A percentile compares a stretch with the other conserved stretches of the same genome.
Evolutionary conservation across 1,140 invertebrate species (phyloP).

Genomic region (Anadara kagoshimensis): DNA sequence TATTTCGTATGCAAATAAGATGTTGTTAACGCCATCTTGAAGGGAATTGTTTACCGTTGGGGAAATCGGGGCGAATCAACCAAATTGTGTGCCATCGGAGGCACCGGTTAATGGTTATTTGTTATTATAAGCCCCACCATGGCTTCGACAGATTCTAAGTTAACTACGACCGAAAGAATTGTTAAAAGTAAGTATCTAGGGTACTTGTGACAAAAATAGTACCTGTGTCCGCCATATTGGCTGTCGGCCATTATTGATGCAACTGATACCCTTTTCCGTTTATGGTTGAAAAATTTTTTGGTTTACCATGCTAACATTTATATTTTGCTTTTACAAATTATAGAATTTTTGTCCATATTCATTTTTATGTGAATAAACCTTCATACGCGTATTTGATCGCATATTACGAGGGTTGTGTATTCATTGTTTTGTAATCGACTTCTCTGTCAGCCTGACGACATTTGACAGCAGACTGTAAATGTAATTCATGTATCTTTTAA

Average conservation of each 20-base stretch:
- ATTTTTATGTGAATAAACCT: neutral
- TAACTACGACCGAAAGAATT: conserved; percentile 83
- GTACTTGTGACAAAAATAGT: conserved; percentile 33
- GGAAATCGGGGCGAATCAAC: conserved; percentile 62
- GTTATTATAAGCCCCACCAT: conserved; percentile 62
- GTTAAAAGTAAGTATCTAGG: conserved; percentile 81
- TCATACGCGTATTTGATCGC: neutral
- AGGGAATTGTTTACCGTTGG: conserved; percentile 56
- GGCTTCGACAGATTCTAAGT: conserved; percentile 75
- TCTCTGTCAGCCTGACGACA: too few relatives aligned
- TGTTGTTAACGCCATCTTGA: conserved; percentile 74
- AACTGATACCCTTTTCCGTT: conserved; percentile 30
- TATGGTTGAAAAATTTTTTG: neutral
- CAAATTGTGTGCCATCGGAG: conserved; percentile 63
- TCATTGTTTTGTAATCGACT: too few relatives aligned
- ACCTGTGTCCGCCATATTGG: conserved; percentile 61
- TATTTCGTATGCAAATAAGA: conserved; percentile 72
- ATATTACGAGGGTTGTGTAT: neutral
- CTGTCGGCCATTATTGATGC: conserved; percentile 52
- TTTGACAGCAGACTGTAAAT: too few relatives aligned
- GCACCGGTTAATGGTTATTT: conserved; percentile 52
- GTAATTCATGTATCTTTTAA: too few relatives aligned
- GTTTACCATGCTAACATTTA: neutral
- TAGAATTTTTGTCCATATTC: neutral
- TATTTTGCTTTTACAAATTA: neutral